Conservation (phyloP, 1,140 invertebrate species). For the Papilio aristodemus region DNA sequence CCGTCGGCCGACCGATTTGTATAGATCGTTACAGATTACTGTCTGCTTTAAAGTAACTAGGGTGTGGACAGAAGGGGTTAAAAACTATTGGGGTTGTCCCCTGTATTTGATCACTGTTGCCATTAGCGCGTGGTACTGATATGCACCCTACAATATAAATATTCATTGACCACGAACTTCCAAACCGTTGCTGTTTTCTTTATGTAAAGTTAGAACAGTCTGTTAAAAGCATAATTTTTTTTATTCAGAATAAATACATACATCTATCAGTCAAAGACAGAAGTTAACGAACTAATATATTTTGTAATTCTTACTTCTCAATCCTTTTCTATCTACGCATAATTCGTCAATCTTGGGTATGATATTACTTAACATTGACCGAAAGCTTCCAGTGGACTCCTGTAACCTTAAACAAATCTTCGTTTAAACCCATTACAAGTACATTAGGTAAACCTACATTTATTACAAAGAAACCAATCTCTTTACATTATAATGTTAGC, state of each 20-base stretch:
- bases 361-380: background rate
- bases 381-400: no score
- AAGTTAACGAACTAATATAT: background rate
- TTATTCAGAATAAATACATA: no score
- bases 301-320: background rate
- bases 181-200: slow-evolving; percentile 35
- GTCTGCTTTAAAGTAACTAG: slow-evolving; percentile 52
- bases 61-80: slow-evolving; percentile 66
- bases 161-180: slow-evolving; percentile 28
- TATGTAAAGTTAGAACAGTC: background rate
- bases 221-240: no score
- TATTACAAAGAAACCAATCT: no score
- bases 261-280: no score
- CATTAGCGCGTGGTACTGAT: slow-evolving; percentile 39
- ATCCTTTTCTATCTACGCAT: background rate
- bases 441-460: no score
- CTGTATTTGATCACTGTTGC: slow-evolving; percentile 47
- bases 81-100: slow-evolving; percentile 56
- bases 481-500: no score
- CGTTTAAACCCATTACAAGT: no score
- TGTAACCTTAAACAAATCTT: no score
- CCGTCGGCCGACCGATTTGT: slow-evolving; percentile 31
- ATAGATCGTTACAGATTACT: slow-evolving; percentile 38
- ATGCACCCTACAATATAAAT: slow-evolving; percentile 24
- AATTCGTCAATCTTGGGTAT: background rate